These are phyloP conservation scores for Philaenus spumarius DNA, from an alignment of 1,140 invertebrate species.

Conservation along the genomic window DNA sequence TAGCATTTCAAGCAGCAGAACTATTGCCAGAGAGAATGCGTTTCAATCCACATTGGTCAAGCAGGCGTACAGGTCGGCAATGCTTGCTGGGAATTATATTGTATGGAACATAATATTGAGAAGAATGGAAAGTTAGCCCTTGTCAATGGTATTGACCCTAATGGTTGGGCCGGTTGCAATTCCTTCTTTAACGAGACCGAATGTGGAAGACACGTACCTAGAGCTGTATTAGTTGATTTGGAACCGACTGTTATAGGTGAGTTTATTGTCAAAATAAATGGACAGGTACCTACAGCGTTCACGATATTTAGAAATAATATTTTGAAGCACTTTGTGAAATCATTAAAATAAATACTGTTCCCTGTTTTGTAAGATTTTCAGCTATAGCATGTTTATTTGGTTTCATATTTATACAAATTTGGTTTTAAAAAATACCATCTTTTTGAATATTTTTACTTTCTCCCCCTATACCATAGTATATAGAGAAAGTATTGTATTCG, in stretches of 20 bases:
- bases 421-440: not conserved
- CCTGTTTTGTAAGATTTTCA: not conserved
- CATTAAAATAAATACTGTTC: too few species aligned
- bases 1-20: constrained; percentile 22
- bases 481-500: too few species aligned
- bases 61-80: constrained; percentile 84
- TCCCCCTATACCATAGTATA: too few species aligned
- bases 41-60: constrained; percentile 76
- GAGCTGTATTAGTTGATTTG: constrained; percentile 43
- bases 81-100: constrained; percentile 74
- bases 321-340: too few species aligned
- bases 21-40: constrained; percentile 50
- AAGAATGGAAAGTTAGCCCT: constrained; percentile 57
- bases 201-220: constrained; percentile 50
- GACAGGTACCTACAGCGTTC: too few species aligned
- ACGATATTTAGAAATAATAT: too few species aligned
- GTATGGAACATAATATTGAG: constrained; percentile 73
- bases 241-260: constrained; percentile 36
- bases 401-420: too few species aligned
- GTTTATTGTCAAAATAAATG: too few species aligned
- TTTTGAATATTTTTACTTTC: too few species aligned
- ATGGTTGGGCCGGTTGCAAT: constrained; percentile 40
- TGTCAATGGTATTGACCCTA: constrained; percentile 28
- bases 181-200: constrained; percentile 60
- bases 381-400: too few species aligned